Evolutionary conservation across 2,888 invertebrate genomes (phyloP), one percentile per base, ranked within the genome.

Genomic region (Trissolcus japonicus): DNA sequence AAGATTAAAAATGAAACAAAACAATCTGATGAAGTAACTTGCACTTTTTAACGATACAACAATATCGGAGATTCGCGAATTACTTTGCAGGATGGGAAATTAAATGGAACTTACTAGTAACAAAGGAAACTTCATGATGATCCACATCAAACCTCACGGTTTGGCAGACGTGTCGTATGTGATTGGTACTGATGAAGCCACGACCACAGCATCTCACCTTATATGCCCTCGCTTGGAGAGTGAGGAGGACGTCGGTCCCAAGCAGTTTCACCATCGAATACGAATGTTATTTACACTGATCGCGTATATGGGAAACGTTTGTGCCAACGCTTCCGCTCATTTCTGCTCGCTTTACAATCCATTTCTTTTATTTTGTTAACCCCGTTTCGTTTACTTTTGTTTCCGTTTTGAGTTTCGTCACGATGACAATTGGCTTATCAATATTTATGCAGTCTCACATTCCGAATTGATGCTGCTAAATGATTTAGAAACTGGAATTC

Each of bases 171-270:
- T 82, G 84, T 84, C 86, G 86, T 83, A 85, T 87, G 81, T 86
- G 87, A 86, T 86, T 86, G 84, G 83, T 84, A 87, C 88, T 88
- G 86, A 86, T 87, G 87, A 85, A 85, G 87, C 84, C 71, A 83
- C 82, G 82, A 80, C 85, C 82, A 83, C 88, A 86, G 85, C 88
- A 89, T 88, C 88, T 87, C 87, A 86, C 88, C 88, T 89, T 88
- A 89, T 88, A 88, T 88, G 88, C 88, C 88, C 86, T 89, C 88
- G 86, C 86, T 81, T 81, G 76, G 80, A 78, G 82, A 79, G 80
- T 81, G 83, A 84, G 83, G 81, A 83, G 83, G 84, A 85, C 81
- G 81, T 79, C 81, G 72, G 80, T 82, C 82, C 82, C 82, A 67
- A 73, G 77, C 79, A 82, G 84, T 85, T 85, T 85, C 85, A 84